Evolutionary conservation across 1,140 invertebrate genomes (phyloP).

Genomic region (Drosophila triauraria): DNA sequence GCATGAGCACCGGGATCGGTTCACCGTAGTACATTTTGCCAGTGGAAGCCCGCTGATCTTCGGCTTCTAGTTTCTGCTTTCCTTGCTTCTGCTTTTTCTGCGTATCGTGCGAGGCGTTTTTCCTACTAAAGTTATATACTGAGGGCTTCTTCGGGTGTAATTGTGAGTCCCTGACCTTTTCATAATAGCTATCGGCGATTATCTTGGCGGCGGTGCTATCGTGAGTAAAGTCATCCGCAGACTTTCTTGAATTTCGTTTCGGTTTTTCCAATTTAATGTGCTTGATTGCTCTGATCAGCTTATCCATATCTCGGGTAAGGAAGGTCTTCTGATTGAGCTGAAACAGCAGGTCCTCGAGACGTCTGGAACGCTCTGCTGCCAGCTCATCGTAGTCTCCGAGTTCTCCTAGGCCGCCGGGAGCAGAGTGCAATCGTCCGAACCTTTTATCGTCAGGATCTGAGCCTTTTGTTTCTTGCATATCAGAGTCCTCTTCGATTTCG

Average conservation of each 20-base stretch:
- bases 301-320: not conserved
- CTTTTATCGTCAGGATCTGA: not conserved
- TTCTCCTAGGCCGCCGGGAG: no score
- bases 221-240: no score
- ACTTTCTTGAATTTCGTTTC: no score
- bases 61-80: not conserved
- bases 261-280: not conserved
- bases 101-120: not conserved
- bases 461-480: no score
- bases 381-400: not conserved
- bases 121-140: not conserved
- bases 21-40: conserved; percentile 15
- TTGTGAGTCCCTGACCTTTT: not conserved
- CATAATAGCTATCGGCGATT: not conserved
- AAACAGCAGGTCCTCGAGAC: not conserved
- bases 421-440: not conserved
- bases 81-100: not conserved
- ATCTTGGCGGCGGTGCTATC: not conserved
- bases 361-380: not conserved
- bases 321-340: conserved; percentile 10
- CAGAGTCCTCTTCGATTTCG: not conserved
- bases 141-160: no score
- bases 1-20: conserved; percentile 29
- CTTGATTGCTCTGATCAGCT: not conserved
- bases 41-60: not conserved